Evolutionary conservation across 2,888 invertebrate genomes (phyloP).

Genomic region (Drosophila paramelanica): DNA sequence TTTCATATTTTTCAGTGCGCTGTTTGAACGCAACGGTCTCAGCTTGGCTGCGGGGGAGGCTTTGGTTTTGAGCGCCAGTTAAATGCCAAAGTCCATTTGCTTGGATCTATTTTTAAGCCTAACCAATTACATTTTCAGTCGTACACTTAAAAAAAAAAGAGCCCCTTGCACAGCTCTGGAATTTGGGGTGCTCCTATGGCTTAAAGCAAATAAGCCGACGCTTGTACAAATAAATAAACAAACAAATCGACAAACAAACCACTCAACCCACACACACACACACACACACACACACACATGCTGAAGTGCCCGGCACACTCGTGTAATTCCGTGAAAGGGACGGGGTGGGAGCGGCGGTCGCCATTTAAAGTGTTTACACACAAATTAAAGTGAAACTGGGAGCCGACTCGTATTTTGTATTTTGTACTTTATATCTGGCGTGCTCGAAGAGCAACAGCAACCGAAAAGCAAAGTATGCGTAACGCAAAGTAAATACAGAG

Average conservation of each 20-base stretch:
- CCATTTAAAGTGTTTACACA: constrained; percentile 77
- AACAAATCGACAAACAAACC: constrained; percentile 70
- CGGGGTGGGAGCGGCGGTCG: constrained; percentile 12
- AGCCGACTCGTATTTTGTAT: constrained; percentile 43
- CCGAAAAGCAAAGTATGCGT: constrained; percentile 58
- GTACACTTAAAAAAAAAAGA: constrained; percentile 19
- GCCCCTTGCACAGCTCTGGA: constrained; percentile 4
- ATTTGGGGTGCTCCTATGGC: constrained; percentile 34
- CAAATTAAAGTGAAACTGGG: constrained; percentile 75
- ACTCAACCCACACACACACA: constrained; percentile 31
- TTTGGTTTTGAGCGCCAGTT: constrained; percentile 50
- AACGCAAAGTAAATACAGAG: constrained; percentile 69
- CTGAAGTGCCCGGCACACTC: constrained; percentile 52
- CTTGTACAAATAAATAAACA: constrained; percentile 61
- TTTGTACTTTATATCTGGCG: constrained; percentile 16
- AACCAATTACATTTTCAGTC: constrained; percentile 45
- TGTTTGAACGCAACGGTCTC: constrained; percentile 40
- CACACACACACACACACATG: constrained; percentile 12
- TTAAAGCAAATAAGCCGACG: constrained; percentile 56
- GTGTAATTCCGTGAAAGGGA: constrained; percentile 27
- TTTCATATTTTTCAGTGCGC: constrained; percentile 27
- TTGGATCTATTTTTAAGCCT: constrained; percentile 21
- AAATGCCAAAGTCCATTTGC: constrained; percentile 21
- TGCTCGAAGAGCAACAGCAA: constrained; percentile 28
- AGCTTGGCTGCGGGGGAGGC: constrained; percentile 65